These are phyloP conservation scores for Panthera uncia DNA, from an alignment of 2,113 vertebrate species.

Conservation along the genomic window DNA sequence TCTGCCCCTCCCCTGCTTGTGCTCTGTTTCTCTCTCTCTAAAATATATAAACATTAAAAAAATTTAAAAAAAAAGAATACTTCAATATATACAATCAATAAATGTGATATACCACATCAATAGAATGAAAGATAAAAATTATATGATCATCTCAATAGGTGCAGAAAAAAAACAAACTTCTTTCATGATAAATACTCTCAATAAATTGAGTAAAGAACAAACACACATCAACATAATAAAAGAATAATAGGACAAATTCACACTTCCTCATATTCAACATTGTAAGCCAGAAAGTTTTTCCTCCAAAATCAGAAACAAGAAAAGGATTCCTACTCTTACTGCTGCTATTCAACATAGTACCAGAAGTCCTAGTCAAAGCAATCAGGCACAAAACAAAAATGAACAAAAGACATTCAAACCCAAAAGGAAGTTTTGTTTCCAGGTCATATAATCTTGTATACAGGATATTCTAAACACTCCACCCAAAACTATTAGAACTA, in stretches of 20 bases:
- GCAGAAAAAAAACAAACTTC: not conserved
- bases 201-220: not conserved
- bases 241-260: not conserved
- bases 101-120: not conserved
- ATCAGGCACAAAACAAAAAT: not conserved
- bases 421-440: not conserved
- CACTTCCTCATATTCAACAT: not conserved
- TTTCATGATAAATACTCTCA: not conserved
- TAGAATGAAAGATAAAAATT: not conserved
- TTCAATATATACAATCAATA: not conserved
- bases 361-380: not conserved
- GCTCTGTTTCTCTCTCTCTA: too few species aligned
- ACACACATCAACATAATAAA: not conserved
- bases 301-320: not conserved
- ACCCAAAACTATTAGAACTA: not conserved
- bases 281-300: not conserved
- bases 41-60: too few species aligned
- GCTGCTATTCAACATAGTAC: not conserved
- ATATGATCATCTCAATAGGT: not conserved
- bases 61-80: not conserved
- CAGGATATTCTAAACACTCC: not conserved
- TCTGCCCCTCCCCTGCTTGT: too few species aligned
- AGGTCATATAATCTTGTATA: not conserved
- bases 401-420: not conserved
- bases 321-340: not conserved